Evolutionary conservation across 2,888 invertebrate genomes (phyloP), one percentile per base, ranked within the genome.

Genomic region (Athalia rosae): DNA sequence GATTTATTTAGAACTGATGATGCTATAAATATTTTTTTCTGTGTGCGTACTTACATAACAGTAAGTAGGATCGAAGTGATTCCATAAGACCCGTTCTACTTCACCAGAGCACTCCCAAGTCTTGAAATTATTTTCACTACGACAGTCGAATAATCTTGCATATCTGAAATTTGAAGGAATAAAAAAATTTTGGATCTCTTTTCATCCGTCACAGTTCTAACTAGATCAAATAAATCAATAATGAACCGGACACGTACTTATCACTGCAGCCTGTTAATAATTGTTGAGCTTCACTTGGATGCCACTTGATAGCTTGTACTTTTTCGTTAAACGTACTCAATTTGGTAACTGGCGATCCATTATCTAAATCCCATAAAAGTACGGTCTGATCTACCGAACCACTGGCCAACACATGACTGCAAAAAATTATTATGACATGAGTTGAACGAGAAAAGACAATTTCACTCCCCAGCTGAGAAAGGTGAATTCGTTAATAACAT

Each of bases 301-400:
- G 97, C 94, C 97, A 98, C 80, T 94, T 91, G 4, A 98, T 86
- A 0, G 95, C 92, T 87, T 98, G 97, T 0, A 98, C 95, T 90
- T 97, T 97, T 84, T 97, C 96, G 66, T 93, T 90, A 86, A 96
- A 97, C 50, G 93, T 93, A 76, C 91, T 91, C 5, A 98, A 91
- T 78, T 93, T 95, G 0, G 95, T 95, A 76, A 95, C 95, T 0
- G 96, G 95, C 79, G 91, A 91, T 8, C 95, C 94, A 82, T 93
- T 93, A 83, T 97, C 95, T 86, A 99, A 91, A 90, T 99, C 99
- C 99, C 99, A 99, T 0, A 99, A 89, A 41, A 96, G 91, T 4
- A 97, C 94, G 1, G 95, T 95, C 83, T 93, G 92, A 90, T 99
- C 99, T 0, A 96, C 98, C 0, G 98, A 98, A 0, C 95, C 98